Base-by-base conservation (phyloP, 2,888 invertebrate species). In the Chorisops tibialis region DNA sequence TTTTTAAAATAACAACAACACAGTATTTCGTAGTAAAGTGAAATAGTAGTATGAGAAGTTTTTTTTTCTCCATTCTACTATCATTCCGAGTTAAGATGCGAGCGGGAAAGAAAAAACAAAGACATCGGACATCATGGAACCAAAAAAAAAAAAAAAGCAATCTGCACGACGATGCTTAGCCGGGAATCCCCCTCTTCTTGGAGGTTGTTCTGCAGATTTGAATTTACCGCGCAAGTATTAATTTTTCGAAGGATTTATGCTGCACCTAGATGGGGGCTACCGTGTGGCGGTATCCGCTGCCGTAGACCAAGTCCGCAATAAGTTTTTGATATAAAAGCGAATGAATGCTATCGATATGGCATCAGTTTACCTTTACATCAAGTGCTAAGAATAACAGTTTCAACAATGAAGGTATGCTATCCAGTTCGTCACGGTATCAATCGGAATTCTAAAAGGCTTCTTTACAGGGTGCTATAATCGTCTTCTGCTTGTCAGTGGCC, bases 401-500 rank as follows among this genome's bases (percentile, higher is more conserved):
- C 24, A 56, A 45, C 45, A 7, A 56, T 56, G 56, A 56, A 56
- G 56, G 56, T 56, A 56, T 30, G 30, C 14, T 35, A n/a, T 22
- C 22, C 11, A 18, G n/a, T 43, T 54, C 41, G 41, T 14, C 1
- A 11, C n/a, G n/a, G 30, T 7, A 9, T 30, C 30, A 7, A 30
- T 2, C 9, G 2, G 30, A 30, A 30, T 30, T 30, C 30, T 30
- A 1, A 30, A 30, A 30, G 5, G 5, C 30, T 30, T 41, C 43
- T 41, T 18, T 30, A 35, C 30, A 56, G 56, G 56, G 56, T 56
- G 59, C 41, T 7, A 41, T 63, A 39, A 63, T 63, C 30, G 52
- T 63, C 24, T 47, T 63, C 30, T 45, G 59, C 48, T 48, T 63
- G 30, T 50, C 59, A 49, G 49, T 63, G n/a, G 52, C 63, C 45